Percentiles rank a stretch among this genome's conserved stretches.
Conservation (phyloP, 2,797 vertebrate genomes). For the Ibycter americanus region DNA sequence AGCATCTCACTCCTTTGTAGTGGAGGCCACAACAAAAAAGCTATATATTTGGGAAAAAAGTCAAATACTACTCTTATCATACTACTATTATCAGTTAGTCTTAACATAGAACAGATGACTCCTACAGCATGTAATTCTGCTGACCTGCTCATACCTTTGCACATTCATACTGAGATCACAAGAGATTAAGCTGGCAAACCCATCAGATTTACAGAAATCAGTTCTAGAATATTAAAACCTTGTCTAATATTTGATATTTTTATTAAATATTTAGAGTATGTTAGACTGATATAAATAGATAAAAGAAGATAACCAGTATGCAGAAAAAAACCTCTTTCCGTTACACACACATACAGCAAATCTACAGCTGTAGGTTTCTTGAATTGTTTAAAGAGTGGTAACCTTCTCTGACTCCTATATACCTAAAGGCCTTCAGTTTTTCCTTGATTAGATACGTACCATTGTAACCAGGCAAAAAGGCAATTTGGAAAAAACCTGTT, state of each 20-base stretch:
- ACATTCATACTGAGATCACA: background rate
- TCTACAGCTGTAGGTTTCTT: background rate
- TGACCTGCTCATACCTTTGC: background rate
- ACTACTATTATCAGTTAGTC: background rate
- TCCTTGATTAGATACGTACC: background rate
- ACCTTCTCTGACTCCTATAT: background rate
- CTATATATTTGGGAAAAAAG: background rate
- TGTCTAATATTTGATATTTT: background rate
- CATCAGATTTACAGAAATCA: background rate
- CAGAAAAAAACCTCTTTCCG: background rate
- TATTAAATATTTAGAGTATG: background rate
- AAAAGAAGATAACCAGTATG: background rate
- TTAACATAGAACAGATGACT: background rate
- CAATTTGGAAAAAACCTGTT: background rate
- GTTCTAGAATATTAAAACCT: background rate
- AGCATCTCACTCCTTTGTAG: background rate
- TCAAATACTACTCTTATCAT: background rate
- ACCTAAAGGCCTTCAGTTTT: background rate
- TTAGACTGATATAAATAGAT: background rate
- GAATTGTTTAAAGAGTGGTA: background rate
- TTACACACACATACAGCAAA: background rate
- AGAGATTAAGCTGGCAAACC: background rate
- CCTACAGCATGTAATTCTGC: background rate
- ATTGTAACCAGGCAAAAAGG: background rate
- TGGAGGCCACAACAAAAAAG: background rate